A percentile compares a stretch with the other conserved stretches of the same genome.
These are phyloP conservation scores for Eupithecia inturbata DNA, from an alignment of 2,888 invertebrate species.

Conservation along the genomic window DNA sequence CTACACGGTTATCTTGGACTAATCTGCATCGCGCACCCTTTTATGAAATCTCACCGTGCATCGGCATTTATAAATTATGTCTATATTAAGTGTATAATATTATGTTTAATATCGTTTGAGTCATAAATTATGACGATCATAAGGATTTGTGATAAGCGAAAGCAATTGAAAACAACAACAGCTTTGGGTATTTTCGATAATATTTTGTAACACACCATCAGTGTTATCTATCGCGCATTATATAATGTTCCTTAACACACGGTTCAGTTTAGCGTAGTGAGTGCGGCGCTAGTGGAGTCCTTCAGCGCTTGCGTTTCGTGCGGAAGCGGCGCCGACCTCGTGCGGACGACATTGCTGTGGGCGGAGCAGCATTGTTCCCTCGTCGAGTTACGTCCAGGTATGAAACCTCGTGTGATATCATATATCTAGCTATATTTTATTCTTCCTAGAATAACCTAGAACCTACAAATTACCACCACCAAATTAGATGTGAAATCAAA, in stretches of 20 bases:
- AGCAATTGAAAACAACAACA: not conserved
- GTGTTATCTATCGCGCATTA: not conserved
- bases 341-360: constrained; percentile 96
- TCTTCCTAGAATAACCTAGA: too few relatives aligned
- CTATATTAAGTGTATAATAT: too few relatives aligned
- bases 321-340: constrained; percentile 93
- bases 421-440: too few relatives aligned
- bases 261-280: constrained; percentile 94
- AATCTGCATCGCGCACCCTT: not conserved
- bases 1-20: not conserved
- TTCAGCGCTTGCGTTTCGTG: constrained; percentile 97
- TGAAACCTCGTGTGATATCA: too few relatives aligned
- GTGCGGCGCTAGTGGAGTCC: constrained; percentile 94
- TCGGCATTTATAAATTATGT: too few relatives aligned
- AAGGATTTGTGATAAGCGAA: not conserved
- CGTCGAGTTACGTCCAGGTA: constrained; percentile 96
- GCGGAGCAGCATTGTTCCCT: constrained; percentile 98
- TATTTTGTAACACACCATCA: not conserved
- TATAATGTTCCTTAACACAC: constrained; percentile 68
- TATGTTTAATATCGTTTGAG: too few relatives aligned
- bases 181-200: not conserved
- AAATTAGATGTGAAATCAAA: too few relatives aligned
- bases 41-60: not conserved
- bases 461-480: too few relatives aligned
- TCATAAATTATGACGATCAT: not conserved